Percentiles rank a stretch among this genome's conserved stretches.
Conservation (phyloP, 2,113 vertebrate species). For the Sinocyclocheilus rhinocerous region DNA sequence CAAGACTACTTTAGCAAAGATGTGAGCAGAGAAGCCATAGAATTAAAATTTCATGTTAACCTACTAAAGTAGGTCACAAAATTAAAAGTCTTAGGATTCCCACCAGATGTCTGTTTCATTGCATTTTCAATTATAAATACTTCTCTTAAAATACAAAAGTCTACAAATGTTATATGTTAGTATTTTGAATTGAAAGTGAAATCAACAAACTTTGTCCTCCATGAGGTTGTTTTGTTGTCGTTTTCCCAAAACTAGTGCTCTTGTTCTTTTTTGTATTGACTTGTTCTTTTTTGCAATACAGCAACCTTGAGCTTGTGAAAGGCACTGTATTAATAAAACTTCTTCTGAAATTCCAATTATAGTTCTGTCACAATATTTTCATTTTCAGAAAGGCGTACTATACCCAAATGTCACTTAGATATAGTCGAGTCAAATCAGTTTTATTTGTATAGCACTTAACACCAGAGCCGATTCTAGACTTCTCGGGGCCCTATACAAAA, state of each 20-base stretch:
- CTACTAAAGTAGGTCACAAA: neutral
- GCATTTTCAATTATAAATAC: neutral
- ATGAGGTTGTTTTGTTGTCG: neutral
- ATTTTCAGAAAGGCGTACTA: neutral
- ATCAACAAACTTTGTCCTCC: neutral
- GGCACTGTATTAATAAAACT: neutral
- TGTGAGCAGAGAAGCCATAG: neutral
- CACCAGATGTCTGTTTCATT: neutral
- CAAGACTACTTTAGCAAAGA: neutral
- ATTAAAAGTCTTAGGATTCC: neutral
- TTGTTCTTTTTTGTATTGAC: neutral
- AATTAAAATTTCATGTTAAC: neutral
- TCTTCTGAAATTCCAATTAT: neutral
- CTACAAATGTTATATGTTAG: neutral
- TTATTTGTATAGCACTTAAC: neutral
- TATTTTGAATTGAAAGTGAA: neutral
- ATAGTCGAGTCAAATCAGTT: neutral
- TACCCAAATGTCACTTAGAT: neutral
- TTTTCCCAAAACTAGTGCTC: neutral
- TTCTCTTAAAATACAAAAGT: neutral
- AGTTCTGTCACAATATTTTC: neutral
- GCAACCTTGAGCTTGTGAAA: neutral
- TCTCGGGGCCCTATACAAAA: too few relatives aligned
- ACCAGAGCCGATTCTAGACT: too few relatives aligned
- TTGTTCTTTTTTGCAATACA: neutral